Conservation (phyloP, 92 coral and sea anemone genomes). For the Paramuricea clavata region DNA sequence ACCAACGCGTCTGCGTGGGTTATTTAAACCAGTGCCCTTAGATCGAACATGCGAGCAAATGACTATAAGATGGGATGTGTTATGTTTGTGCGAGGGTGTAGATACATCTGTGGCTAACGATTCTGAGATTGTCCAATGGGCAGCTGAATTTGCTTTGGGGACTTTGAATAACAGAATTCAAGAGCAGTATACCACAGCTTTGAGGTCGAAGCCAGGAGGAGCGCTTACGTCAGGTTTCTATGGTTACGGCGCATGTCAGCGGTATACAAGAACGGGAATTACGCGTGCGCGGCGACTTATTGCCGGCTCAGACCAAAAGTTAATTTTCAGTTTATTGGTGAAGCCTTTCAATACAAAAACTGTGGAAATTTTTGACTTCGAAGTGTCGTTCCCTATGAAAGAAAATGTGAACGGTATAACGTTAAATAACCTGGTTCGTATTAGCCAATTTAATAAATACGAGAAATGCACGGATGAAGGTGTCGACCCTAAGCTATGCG, state of each 20-base stretch:
- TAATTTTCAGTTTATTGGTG: constrained; percentile 41
- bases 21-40: constrained; percentile 77
- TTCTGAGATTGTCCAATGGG: constrained; percentile 75
- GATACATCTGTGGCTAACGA: constrained; percentile 71
- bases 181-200: constrained; percentile 66
- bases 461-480: constrained; percentile 81
- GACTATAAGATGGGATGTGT: constrained; percentile 69
- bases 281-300: constrained; percentile 79
- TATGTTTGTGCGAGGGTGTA: constrained; percentile 93
- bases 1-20: constrained; percentile 46
- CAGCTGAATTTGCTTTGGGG: constrained; percentile 92
- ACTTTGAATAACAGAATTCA: constrained; percentile 85
- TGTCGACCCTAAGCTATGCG: constrained; percentile 87
- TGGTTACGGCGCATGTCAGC: constrained; percentile 93
- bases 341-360: constrained; percentile 72
- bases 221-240: background rate
- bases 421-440: constrained; percentile 71
- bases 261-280: constrained; percentile 77
- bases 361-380: constrained; percentile 86
- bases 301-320: constrained; percentile 60
- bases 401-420: constrained; percentile 65
- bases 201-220: background rate
- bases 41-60: constrained; percentile 91
- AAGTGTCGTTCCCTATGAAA: constrained; percentile 71
- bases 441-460: constrained; percentile 84